Base-by-base conservation (phyloP, 2,797 vertebrate genomes). In the Tangara arthus region DNA sequence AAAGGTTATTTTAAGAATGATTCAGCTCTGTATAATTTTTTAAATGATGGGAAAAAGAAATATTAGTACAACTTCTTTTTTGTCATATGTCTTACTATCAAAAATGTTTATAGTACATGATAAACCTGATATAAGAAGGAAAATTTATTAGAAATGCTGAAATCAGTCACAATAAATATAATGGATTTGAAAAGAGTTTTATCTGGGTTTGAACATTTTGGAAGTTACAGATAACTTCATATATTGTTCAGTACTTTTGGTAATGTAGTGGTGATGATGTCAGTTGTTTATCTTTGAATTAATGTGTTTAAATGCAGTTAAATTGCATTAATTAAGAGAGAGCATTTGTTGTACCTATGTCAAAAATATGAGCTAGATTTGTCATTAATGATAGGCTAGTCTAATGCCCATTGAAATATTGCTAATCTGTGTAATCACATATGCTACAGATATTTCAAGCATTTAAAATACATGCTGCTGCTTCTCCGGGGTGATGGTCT, bases 401-500 rank as follows among this genome's bases (percentile, higher is more conserved):
- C 69, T 89, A 73, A 61, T 82, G 26, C 57, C 93, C 27, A 75
- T 82, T 39, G 66, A 89, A 65, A 79, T 87, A 91, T 34, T 90
- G 47, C 69, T 95, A 32, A 92, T 95, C 88, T 84, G 0, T 84
- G 89, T 94, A 91, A 89, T 93, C 72, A 82, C 81, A 87, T 73
- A 65, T 32, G 41, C 68, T 93, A 41, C 47, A 83, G 47, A 63
- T 94, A 84, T 84, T 89, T 85, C 93, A 96, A 65, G 53, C 37
- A 53, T 90, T 95, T 91, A 89, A 79, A 92, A 93, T 87, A 82
- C 26, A 20, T 87, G 50, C 63, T 91, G 57, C 69, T 91, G 80
- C 95, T 87, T 90, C 71, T 69, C 72, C 82, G 64, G 50, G 56
- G 60, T 72, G 72, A 85, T 90, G 63, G 55, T 76, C 56, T 95